phyloP scores from a whole-genome alignment of 2,797 vertebrate genomes.

The Sparus aurata region DNA sequence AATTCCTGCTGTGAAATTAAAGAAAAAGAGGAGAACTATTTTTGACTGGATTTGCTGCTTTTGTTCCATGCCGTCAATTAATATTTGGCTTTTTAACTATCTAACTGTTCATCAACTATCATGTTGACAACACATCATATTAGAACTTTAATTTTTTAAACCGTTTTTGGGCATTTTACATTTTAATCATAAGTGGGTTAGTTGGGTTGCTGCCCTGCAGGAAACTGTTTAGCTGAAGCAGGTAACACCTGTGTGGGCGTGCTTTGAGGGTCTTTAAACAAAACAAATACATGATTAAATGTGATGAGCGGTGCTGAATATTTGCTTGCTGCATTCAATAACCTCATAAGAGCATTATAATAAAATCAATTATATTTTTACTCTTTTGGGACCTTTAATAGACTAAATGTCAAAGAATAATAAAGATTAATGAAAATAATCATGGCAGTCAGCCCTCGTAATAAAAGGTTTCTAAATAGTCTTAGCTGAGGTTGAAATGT shows the following conservation, averaged over 20 bases:
- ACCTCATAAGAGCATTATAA: background rate
- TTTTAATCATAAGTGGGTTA: background rate
- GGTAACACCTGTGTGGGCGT: background rate
- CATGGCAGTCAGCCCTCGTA: background rate
- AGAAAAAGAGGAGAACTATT: no score
- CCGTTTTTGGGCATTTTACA: background rate
- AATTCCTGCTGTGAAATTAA: background rate
- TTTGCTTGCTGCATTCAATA: background rate
- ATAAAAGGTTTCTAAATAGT: background rate
- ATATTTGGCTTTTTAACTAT: background rate
- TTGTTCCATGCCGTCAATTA: background rate
- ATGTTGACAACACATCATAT: background rate
- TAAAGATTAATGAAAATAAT: constrained; percentile 2
- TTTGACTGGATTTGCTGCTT: background rate
- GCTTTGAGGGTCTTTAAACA: background rate
- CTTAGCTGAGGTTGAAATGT: background rate
- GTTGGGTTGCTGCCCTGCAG: background rate
- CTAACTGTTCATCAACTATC: background rate
- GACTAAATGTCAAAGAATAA: background rate
- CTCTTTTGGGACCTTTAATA: background rate
- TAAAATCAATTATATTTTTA: no score
- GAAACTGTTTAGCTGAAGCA: background rate
- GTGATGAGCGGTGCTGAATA: background rate
- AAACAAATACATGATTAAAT: background rate
- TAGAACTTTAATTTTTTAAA: background rate